These are phyloP conservation scores for Brachyptera putata DNA, from an alignment of 2,888 invertebrate species.

Conservation along the genomic window DNA sequence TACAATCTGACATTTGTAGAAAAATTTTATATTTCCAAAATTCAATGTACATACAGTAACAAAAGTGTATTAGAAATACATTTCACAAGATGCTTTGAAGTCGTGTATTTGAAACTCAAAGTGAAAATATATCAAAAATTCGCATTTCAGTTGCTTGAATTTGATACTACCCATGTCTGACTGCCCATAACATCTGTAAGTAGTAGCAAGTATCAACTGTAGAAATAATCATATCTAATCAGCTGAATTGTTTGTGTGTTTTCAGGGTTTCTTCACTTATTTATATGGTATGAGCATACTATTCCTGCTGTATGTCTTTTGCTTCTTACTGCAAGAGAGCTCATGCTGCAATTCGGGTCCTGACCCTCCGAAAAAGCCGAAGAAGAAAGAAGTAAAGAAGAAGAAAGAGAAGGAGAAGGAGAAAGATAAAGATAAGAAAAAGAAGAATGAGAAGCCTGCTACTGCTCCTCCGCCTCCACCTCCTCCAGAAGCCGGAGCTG, in stretches of 20 bases:
- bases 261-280: slow-evolving; percentile 85
- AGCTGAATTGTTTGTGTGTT: slow-evolving; percentile 15
- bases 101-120: too few species aligned
- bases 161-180: too few species aligned
- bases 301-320: slow-evolving; percentile 90
- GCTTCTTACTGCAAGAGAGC: slow-evolving; percentile 89
- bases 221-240: too few species aligned
- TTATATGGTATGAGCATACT: slow-evolving; percentile 89
- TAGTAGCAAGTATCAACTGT: too few species aligned
- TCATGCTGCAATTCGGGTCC: slow-evolving; percentile 72
- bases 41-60: too few species aligned
- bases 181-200: too few species aligned
- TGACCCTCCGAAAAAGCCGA: slow-evolving; percentile 54
- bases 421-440: slow-evolving; percentile 53
- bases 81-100: too few species aligned
- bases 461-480: slow-evolving; percentile 40
- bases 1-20: too few species aligned
- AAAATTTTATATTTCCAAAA: too few species aligned
- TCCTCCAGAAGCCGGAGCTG: slow-evolving; percentile 16
- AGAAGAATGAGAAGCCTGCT: slow-evolving; percentile 51
- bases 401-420: slow-evolving; percentile 53
- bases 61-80: too few species aligned
- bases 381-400: slow-evolving; percentile 27
- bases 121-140: too few species aligned
- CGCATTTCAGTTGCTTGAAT: too few species aligned